These are phyloP conservation scores for Chunga burmeisteri DNA, from an alignment of 2,113 vertebrate genomes.

Conservation along the genomic window DNA sequence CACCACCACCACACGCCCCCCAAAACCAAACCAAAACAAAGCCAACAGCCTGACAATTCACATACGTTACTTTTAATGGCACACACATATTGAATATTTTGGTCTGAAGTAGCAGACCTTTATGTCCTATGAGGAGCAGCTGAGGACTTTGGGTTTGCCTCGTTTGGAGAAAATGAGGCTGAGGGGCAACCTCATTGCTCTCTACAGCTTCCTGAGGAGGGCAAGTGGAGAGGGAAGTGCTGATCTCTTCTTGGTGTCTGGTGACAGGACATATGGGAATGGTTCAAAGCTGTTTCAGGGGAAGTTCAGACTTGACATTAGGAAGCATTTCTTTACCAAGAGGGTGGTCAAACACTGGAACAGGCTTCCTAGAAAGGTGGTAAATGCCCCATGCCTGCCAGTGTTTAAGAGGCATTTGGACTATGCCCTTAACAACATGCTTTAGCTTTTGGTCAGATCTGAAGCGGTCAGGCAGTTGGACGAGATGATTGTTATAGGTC, in stretches of 20 bases:
- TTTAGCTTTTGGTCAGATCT: background rate
- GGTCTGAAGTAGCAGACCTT: background rate
- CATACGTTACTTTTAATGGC: background rate
- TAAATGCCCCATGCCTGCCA: background rate
- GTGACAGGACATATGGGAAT: rapidly evolving
- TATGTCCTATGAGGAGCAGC: background rate
- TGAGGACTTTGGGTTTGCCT: background rate
- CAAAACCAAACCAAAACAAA: background rate
- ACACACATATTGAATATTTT: background rate
- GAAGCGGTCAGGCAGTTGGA: background rate
- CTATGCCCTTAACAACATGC: background rate
- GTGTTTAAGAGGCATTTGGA: background rate
- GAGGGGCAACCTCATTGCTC: rapidly evolving
- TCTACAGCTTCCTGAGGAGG: background rate
- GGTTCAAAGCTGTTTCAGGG: background rate
- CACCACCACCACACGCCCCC: background rate
- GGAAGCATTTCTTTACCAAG: background rate
- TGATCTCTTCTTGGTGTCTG: background rate
- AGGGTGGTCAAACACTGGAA: background rate
- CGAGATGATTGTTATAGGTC: background rate
- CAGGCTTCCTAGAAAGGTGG: background rate
- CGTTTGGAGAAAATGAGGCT: background rate
- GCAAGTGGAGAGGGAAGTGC: background rate
- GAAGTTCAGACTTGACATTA: background rate
- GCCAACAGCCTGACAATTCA: background rate